phyloP scores from a whole-genome alignment of 2,888 invertebrate genomes.

The Junonia oenone region DNA sequence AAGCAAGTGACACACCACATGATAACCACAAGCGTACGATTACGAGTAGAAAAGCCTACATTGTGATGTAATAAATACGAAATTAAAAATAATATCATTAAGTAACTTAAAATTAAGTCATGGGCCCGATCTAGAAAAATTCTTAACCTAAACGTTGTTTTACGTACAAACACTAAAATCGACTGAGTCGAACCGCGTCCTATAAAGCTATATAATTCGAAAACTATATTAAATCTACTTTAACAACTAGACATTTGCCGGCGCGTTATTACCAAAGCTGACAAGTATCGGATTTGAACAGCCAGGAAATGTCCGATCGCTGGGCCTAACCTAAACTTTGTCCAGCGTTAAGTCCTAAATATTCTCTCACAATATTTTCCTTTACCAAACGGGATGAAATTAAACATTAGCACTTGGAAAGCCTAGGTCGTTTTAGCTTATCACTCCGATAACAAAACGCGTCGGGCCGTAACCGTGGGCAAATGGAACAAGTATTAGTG shows the following conservation, averaged over 20 bases:
- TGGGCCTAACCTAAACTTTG: too few relatives aligned
- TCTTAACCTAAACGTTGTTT: constrained; percentile 56
- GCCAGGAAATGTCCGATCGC: too few relatives aligned
- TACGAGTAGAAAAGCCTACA: constrained; percentile 42
- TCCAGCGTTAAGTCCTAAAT: too few relatives aligned
- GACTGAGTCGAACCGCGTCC: constrained; percentile 55
- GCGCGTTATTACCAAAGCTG: constrained; percentile 17
- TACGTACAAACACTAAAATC: constrained; percentile 58
- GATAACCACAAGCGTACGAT: constrained; percentile 36
- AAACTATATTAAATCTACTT: constrained; percentile 54
- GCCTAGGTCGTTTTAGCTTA: too few relatives aligned
- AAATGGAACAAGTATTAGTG: constrained; percentile 27
- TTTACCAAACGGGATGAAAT: too few relatives aligned
- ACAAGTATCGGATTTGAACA: neutral
- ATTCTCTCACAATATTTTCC: too few relatives aligned
- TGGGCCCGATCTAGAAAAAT: constrained; percentile 73
- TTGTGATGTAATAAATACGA: constrained; percentile 31
- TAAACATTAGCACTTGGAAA: too few relatives aligned
- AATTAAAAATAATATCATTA: constrained; percentile 40
- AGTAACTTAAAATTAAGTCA: constrained; percentile 74
- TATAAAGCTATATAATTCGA: constrained; percentile 71
- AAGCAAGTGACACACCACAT: constrained; percentile 19
- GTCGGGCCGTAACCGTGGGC: constrained; percentile 23
- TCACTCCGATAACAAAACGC: constrained; percentile 4
- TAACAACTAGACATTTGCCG: constrained; percentile 34